Evolutionary conservation across 2,888 invertebrate species (phyloP).

Genomic region (Proisotoma minuta): DNA sequence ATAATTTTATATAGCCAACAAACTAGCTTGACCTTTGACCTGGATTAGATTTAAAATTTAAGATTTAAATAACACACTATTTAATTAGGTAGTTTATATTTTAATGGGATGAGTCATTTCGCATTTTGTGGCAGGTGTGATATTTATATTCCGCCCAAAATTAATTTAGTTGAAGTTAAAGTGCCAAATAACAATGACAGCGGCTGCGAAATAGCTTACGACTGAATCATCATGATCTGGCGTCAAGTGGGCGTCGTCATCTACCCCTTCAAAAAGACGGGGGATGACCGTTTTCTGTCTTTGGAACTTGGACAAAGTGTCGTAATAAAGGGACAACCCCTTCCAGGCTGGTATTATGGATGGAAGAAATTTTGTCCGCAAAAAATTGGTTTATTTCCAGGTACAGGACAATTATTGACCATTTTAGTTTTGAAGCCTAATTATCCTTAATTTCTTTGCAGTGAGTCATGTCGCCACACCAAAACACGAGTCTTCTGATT

Average conservation of each 20-base stretch:
- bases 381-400: conserved; percentile 27
- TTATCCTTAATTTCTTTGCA: not conserved
- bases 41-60: too few relatives aligned
- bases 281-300: conserved; percentile 53
- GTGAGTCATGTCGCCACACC: conserved; percentile 21
- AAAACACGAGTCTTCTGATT: conserved; percentile 25
- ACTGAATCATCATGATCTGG: too few relatives aligned
- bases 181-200: too few relatives aligned
- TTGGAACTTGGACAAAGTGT: conserved; percentile 89
- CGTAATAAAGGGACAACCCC: conserved; percentile 76
- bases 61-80: too few relatives aligned
- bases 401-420: not conserved
- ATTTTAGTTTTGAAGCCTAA: not conserved
- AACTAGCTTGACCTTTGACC: too few relatives aligned
- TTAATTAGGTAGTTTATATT: too few relatives aligned
- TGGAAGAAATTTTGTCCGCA: conserved; percentile 18
- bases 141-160: too few relatives aligned
- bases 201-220: too few relatives aligned
- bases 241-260: conserved; percentile 6
- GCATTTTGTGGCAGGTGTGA: too few relatives aligned
- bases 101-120: too few relatives aligned
- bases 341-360: conserved; percentile 28
- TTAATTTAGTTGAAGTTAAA: too few relatives aligned
- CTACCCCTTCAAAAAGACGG: conserved; percentile 19
- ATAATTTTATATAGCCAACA: too few relatives aligned